These are phyloP conservation scores for Macaca mulatta DNA, from an alignment of 2,113 vertebrate species.

Conservation along the genomic window DNA sequence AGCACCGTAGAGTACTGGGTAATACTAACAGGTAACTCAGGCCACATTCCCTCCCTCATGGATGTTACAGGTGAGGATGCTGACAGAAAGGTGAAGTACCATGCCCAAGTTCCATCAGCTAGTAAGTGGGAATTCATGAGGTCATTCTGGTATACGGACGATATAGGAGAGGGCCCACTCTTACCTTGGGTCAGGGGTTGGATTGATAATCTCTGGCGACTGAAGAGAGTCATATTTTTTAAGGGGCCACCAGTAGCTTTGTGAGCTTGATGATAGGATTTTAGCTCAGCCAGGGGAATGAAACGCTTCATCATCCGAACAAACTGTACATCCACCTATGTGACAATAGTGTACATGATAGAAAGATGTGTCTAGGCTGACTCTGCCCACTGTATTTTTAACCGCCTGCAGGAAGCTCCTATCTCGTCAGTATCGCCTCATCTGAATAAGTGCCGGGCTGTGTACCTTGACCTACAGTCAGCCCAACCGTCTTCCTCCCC, in stretches of 20 bases:
- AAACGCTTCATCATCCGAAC: conserved; percentile 93
- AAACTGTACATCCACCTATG: conserved; percentile 95
- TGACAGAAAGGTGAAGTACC: not conserved
- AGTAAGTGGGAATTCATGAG: not conserved
- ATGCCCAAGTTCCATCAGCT: not conserved
- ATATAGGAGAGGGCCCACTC: conserved; percentile 12
- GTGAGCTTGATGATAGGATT: conserved; percentile 90
- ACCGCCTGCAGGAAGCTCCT: not conserved
- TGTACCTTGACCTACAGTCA: not conserved
- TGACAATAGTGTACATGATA: not conserved
- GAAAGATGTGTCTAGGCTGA: not conserved
- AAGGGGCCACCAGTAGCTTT: conserved; percentile 87
- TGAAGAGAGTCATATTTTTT: conserved; percentile 91
- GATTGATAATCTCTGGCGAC: conserved; percentile 91
- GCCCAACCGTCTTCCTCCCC: not conserved
- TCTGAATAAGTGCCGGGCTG: not conserved
- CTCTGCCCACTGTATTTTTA: not conserved
- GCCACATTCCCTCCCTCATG: not conserved
- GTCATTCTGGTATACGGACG: not conserved
- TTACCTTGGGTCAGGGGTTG: conserved; percentile 93
- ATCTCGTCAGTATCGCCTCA: not conserved
- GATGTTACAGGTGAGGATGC: not conserved
- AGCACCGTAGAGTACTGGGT: too few relatives aligned
- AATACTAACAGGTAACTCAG: not conserved
- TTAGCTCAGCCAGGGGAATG: conserved; percentile 93